Evolutionary conservation across 2,888 invertebrate genomes (phyloP).

Genomic region (Tiliacea citrago): DNA sequence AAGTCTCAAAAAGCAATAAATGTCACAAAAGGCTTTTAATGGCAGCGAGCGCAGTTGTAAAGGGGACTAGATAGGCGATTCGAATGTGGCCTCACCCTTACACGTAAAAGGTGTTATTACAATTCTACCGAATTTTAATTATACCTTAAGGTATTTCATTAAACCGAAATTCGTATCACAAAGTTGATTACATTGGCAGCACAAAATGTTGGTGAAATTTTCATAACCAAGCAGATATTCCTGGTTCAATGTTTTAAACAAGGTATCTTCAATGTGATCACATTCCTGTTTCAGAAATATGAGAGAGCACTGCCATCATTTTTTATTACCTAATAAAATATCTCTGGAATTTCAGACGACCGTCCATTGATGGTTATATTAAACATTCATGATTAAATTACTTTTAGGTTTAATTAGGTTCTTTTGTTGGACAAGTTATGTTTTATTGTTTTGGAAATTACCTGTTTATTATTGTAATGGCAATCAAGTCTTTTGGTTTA

Average conservation of each 20-base stretch:
- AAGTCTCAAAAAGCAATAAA: slow-evolving; percentile 62
- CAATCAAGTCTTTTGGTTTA: too few relatives aligned
- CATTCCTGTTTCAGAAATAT: slow-evolving; percentile 63
- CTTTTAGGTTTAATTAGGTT: slow-evolving; percentile 1
- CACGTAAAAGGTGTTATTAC: slow-evolving; percentile 60
- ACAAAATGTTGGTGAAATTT: slow-evolving; percentile 61
- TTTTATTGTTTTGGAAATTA: not conserved
- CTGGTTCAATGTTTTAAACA: slow-evolving; percentile 55
- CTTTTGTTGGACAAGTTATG: not conserved
- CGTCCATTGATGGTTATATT: slow-evolving; percentile 32
- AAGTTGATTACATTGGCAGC: slow-evolving; percentile 53
- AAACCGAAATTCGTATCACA: slow-evolving; percentile 54
- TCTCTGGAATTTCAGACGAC: slow-evolving; percentile 45
- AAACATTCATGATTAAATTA: slow-evolving; percentile 16
- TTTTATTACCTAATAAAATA: slow-evolving; percentile 48
- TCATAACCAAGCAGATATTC: slow-evolving; percentile 62
- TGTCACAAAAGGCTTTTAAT: slow-evolving; percentile 61
- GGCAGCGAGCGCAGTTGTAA: slow-evolving; percentile 47
- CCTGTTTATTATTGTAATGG: not conserved
- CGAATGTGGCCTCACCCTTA: slow-evolving; percentile 48
- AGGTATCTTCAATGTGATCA: slow-evolving; percentile 59
- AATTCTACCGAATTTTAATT: slow-evolving; percentile 64
- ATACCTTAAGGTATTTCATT: slow-evolving; percentile 62
- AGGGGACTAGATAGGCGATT: slow-evolving; percentile 39
- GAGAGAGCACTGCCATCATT: slow-evolving; percentile 45